Conservation (phyloP, 2,113 vertebrate genomes). For the Oncorhynchus masou region DNA sequence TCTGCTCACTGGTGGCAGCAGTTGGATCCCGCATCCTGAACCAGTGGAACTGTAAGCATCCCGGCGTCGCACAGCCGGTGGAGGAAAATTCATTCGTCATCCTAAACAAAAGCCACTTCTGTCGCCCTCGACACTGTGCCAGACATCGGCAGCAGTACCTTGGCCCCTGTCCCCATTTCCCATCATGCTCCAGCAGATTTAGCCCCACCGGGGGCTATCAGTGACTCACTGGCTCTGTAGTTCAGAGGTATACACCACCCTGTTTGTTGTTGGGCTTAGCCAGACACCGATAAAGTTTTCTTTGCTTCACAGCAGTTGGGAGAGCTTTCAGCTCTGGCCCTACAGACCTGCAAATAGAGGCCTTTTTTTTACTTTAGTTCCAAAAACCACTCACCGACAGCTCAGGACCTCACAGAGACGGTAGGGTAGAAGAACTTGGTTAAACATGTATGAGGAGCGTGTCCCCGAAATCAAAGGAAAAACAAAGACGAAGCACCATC, state of each 20-base stretch:
- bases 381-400: too few species aligned
- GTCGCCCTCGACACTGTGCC: neutral
- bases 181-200: neutral
- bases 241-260: slow-evolving; percentile 29
- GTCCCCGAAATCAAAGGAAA: too few species aligned
- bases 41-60: too few species aligned
- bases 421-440: too few species aligned
- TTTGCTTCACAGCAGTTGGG: neutral
- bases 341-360: too few species aligned
- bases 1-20: neutral
- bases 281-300: neutral
- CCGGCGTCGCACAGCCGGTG: neutral
- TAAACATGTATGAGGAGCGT: too few species aligned
- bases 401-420: too few species aligned
- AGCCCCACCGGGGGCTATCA: neutral
- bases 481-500: too few species aligned
- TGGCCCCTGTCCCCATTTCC: neutral
- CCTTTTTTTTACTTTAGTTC: too few species aligned
- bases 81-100: slow-evolving; percentile 46
- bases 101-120: slow-evolving; percentile 52
- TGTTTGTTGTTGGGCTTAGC: slow-evolving; percentile 34
- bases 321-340: too few species aligned
- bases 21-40: slow-evolving; percentile 35
- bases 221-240: slow-evolving; percentile 13
- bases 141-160: slow-evolving; percentile 17